A percentile compares a stretch with the other conserved stretches of the same genome.
Evolutionary conservation across 2,888 invertebrate species (phyloP).

Genomic region (Mesorhabditis spiculigera): DNA sequence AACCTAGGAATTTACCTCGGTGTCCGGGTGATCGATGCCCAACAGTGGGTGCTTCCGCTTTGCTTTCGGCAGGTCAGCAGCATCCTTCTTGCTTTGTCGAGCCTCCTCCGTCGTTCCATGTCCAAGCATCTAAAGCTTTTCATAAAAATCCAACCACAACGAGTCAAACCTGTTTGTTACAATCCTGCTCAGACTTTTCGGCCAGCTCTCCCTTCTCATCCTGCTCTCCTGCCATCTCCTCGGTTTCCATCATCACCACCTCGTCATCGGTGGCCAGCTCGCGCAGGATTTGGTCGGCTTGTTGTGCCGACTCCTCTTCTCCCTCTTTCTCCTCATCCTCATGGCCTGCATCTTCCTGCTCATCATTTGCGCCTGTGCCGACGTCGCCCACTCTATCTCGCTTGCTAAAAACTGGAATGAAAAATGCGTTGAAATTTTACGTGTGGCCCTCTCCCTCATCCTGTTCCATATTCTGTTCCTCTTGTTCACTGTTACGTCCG

Average conservation of each 20-base stretch:
- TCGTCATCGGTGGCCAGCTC: slow-evolving; percentile 33
- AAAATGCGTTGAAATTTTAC: background rate
- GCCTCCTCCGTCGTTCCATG: slow-evolving; percentile 50
- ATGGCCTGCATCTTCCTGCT: too few relatives aligned
- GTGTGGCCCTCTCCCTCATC: background rate
- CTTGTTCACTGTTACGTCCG: background rate
- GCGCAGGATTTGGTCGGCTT: slow-evolving; percentile 46
- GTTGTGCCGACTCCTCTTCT: slow-evolving; percentile 6
- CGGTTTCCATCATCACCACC: slow-evolving; percentile 21
- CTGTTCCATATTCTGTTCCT: background rate
- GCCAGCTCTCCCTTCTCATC: slow-evolving; percentile 34
- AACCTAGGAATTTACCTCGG: background rate
- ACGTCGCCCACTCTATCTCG: too few relatives aligned
- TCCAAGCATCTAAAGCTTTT: slow-evolving; percentile 29
- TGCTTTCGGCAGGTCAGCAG: slow-evolving; percentile 12
- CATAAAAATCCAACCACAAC: background rate
- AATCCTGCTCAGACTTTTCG: slow-evolving; percentile 25
- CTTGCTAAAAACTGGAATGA: background rate
- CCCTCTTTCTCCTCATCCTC: background rate
- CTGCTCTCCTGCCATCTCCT: slow-evolving; percentile 33
- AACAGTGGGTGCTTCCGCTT: slow-evolving; percentile 14
- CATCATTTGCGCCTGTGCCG: too few relatives aligned
- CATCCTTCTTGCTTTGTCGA: slow-evolving; percentile 26
- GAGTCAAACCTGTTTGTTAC: slow-evolving; percentile 17
- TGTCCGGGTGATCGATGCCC: background rate